A percentile compares a stretch with the other conserved stretches of the same genome.
These are phyloP conservation scores for Meghimatium bilineatum DNA, from an alignment of 2,888 invertebrate genomes.

Conservation along the genomic window DNA sequence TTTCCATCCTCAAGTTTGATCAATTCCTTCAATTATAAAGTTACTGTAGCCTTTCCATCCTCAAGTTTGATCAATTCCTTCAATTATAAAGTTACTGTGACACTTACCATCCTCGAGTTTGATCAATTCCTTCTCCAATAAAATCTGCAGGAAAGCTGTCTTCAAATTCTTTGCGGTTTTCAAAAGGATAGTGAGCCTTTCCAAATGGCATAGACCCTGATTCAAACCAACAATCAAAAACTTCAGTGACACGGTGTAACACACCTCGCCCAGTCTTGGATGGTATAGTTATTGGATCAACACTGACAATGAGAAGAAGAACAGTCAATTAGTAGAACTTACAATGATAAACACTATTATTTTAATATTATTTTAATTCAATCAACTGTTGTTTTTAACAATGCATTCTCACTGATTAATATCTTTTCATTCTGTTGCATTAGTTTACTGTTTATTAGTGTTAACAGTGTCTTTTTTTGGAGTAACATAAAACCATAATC, in stretches of 20 bases:
- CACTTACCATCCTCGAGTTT: slow-evolving; percentile 92
- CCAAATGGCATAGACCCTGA: slow-evolving; percentile 99
- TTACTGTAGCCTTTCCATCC: too few relatives aligned
- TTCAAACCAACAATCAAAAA: slow-evolving; percentile 99
- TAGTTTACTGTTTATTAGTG: too few relatives aligned
- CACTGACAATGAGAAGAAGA: slow-evolving; percentile 76
- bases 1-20: slow-evolving; percentile 96
- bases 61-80: too few relatives aligned
- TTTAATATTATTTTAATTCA: too few relatives aligned
- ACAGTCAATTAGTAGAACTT: not conserved
- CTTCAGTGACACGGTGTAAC: slow-evolving; percentile 90
- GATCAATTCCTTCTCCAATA: slow-evolving; percentile 99
- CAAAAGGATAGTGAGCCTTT: slow-evolving; percentile 88
- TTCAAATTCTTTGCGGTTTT: slow-evolving; percentile 83
- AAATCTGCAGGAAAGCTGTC: slow-evolving; percentile 96
- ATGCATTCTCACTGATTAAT: too few relatives aligned
- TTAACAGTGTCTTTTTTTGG: too few relatives aligned
- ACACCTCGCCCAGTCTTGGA: slow-evolving; percentile 90
- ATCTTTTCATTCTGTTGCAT: too few relatives aligned
- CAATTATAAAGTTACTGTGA: not conserved
- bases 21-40: slow-evolving; percentile 99
- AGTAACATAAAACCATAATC: too few relatives aligned
- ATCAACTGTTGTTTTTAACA: too few relatives aligned
- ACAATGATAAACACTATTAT: not conserved
- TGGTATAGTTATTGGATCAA: slow-evolving; percentile 95